These are phyloP conservation scores for Phoebastria nigripes DNA, from an alignment of 2,797 vertebrate species.

Conservation along the genomic window DNA sequence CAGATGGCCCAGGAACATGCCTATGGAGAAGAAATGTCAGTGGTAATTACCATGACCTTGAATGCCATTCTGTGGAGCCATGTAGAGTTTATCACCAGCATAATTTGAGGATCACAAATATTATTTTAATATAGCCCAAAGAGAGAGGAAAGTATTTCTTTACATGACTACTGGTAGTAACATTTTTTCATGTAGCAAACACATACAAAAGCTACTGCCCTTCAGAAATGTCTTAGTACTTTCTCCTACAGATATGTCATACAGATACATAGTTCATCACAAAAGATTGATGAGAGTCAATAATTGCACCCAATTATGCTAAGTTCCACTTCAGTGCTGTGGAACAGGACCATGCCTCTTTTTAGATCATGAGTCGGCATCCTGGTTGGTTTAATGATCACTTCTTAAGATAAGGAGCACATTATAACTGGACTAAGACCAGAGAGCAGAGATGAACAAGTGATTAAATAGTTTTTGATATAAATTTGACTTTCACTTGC, in stretches of 20 bases:
- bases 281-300: neutral
- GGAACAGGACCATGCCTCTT: neutral
- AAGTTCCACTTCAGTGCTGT: neutral
- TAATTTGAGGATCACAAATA: neutral
- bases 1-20: neutral
- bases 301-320: neutral
- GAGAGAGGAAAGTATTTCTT: neutral
- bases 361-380: neutral
- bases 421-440: neutral
- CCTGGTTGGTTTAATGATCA: neutral
- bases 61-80: neutral
- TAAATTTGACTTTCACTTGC: neutral
- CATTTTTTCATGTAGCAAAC: neutral
- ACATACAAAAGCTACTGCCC: neutral
- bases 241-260: neutral
- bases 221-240: neutral
- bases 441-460: neutral
- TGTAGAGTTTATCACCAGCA: neutral
- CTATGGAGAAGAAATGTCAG: neutral
- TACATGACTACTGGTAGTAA: neutral
- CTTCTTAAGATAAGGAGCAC: neutral
- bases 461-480: neutral
- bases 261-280: neutral
- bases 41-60: neutral
- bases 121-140: neutral